These are phyloP conservation scores for Petaurus breviceps DNA, from an alignment of 2,113 vertebrate species.

Conservation along the genomic window DNA sequence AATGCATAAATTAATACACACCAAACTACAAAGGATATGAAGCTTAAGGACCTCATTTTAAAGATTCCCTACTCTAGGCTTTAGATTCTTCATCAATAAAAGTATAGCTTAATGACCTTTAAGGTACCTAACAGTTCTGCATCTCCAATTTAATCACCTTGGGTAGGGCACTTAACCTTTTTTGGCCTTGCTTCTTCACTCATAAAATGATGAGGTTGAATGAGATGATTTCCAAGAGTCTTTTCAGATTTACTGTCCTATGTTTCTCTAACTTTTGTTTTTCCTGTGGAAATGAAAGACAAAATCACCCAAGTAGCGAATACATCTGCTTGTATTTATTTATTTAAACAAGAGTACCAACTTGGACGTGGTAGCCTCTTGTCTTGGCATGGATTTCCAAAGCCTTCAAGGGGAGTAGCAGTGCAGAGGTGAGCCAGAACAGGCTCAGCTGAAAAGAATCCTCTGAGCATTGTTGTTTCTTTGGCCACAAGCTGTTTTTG, in stretches of 20 bases:
- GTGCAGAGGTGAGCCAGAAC: background rate
- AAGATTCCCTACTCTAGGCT: background rate
- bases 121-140: background rate
- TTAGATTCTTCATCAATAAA: background rate
- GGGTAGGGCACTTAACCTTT: background rate
- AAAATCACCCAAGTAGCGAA: background rate
- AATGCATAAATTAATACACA: background rate
- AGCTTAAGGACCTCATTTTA: background rate
- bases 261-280: background rate
- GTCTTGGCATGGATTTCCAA: background rate
- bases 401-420: background rate
- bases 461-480: background rate
- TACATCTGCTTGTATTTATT: background rate
- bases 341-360: conserved; percentile 12
- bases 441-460: background rate
- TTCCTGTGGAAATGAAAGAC: background rate
- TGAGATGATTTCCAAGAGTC: background rate
- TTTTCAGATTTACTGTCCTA: background rate
- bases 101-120: background rate
- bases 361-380: background rate
- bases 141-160: background rate
- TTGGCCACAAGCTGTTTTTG: conserved; percentile 32
- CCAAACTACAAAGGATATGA: background rate
- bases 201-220: background rate
- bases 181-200: background rate